Evolutionary conservation across 2,797 vertebrate species (phyloP).

Genomic region (Hapalemur alaotrensis): DNA sequence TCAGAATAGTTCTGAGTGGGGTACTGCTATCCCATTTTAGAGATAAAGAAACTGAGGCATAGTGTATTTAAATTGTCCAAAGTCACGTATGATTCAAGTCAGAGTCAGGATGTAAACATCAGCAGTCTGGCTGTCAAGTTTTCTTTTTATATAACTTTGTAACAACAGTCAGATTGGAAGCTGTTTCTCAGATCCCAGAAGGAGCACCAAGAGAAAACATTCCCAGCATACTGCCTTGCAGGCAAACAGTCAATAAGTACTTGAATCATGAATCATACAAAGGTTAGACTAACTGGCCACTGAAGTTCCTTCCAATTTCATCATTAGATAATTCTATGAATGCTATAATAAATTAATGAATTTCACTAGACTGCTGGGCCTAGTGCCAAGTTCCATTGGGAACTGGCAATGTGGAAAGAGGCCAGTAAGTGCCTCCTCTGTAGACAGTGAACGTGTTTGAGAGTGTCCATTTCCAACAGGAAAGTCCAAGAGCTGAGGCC

Average conservation of each 20-base stretch:
- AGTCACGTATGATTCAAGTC: neutral
- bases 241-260: neutral
- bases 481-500: neutral
- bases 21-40: neutral
- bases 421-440: neutral
- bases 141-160: neutral
- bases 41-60: neutral
- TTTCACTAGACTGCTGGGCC: neutral
- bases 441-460: neutral
- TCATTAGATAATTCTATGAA: neutral
- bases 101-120: neutral
- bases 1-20: neutral
- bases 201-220: neutral
- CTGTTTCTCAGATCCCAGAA: neutral
- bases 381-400: neutral
- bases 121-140: neutral
- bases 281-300: neutral
- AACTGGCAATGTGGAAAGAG: neutral
- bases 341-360: constrained; percentile 20
- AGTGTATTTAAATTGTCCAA: neutral
- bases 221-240: neutral
- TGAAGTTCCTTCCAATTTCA: constrained; percentile 20
- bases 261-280: neutral
- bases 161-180: neutral
- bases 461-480: neutral